Base-by-base conservation (phyloP, 1,140 invertebrate species). In the Zaprionus gabonicus region DNA sequence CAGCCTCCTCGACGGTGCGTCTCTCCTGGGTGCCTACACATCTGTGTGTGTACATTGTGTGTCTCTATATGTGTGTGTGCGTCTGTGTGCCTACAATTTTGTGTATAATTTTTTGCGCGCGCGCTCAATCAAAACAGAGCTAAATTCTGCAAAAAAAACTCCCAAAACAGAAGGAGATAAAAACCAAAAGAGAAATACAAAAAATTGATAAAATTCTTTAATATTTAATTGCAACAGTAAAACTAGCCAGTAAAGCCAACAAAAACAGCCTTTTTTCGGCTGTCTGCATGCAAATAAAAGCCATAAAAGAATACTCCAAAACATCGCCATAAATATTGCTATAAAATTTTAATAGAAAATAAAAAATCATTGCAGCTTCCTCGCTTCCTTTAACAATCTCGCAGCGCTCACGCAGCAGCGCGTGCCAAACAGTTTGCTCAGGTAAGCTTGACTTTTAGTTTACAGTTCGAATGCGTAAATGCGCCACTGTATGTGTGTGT, bases 21-120 rank as follows among this genome's bases (percentile, higher is more conserved):
- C 73, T 76, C 73, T 76, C 46, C 69, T 76, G 74, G 70, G 69
- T 72, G 56, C 66, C 69, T 65, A 68, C n/a, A 36, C 25, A 23
- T 6, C 31, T 62, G 55, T 71, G 38, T 59, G 28, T 36, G 12
- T 44, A 9, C 57, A 12, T 71, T 71, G 44, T 65, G 28, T 59
- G 17, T 23, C 23, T 23, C 23, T 23, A 23, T 23, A 2, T 58
- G 44, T 49, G n/a, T 31, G 23, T 58, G 15, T 41, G 15, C 57
- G n/a, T 71, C 53, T 71, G 67, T 76, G 65, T 82, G 71, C 51
- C 74, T 59, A 68, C 65, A 67, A 88, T 87, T 87, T 87, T 87
- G 84, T 87, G 84, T 88, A 88, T 88, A 90, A 79, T 90, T 90
- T 88, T 88, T 88, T 88, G 84, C 84, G 84, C 84, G 84, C 84